These are phyloP conservation scores for Eurytoma californica DNA, from an alignment of 2,888 invertebrate genomes.

Conservation along the genomic window DNA sequence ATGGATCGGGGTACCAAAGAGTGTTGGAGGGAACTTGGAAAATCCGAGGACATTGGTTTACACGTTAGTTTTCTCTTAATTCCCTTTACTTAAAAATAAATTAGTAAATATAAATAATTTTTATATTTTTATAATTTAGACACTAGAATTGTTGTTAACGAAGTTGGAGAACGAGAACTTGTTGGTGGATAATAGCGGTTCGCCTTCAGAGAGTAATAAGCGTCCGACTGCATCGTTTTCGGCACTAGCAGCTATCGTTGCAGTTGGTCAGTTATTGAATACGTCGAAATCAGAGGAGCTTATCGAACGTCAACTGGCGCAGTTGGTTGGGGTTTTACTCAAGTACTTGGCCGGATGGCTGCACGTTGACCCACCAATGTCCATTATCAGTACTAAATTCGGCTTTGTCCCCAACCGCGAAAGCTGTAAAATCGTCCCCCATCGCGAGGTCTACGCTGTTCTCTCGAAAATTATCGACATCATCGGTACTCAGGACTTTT, in stretches of 20 bases:
- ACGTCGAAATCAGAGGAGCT: conserved; percentile 63
- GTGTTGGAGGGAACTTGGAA: conserved; percentile 70
- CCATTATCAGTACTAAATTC: conserved; percentile 66
- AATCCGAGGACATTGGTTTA: conserved; percentile 61
- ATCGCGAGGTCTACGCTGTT: conserved; percentile 66
- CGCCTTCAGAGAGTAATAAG: conserved; percentile 54
- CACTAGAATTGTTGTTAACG: conserved; percentile 63
- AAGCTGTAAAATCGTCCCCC: conserved; percentile 67
- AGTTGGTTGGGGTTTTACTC: conserved; percentile 63
- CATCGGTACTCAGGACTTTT: conserved; percentile 30
- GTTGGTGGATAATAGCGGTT: conserved; percentile 60
- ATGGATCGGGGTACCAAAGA: conserved; percentile 67
- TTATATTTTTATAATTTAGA: conserved; percentile 55
- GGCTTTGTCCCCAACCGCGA: conserved; percentile 70
- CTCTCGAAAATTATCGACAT: conserved; percentile 57
- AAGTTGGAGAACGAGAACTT: conserved; percentile 64
- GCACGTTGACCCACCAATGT: conserved; percentile 67
- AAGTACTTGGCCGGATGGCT: conserved; percentile 70
- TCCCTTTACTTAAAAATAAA: background rate
- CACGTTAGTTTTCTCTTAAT: conserved; percentile 57
- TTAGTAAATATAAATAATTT: background rate
- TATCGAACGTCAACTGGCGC: conserved; percentile 62
- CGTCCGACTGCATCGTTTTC: conserved; percentile 64
- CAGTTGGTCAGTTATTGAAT: conserved; percentile 66
- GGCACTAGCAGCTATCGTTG: conserved; percentile 65